These are phyloP conservation scores for Aspiorhynchus laticeps DNA, from an alignment of 2,113 vertebrate species.

Conservation along the genomic window DNA sequence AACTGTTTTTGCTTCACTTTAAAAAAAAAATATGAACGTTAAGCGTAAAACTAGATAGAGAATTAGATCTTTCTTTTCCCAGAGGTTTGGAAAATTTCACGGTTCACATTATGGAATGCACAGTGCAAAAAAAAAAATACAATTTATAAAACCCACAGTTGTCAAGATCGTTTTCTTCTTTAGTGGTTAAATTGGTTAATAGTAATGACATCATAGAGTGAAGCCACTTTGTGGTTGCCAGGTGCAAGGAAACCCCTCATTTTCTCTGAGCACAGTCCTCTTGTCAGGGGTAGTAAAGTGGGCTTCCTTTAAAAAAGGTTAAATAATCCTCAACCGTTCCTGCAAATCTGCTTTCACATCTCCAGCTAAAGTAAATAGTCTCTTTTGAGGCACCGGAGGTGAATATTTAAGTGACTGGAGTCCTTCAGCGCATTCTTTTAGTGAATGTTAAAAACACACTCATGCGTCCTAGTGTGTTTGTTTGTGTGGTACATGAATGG, in stretches of 20 bases:
- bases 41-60: constrained; percentile 13
- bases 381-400: constrained; percentile 32
- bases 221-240: constrained; percentile 47
- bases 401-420: background rate
- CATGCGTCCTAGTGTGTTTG: constrained; percentile 6
- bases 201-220: constrained; percentile 54
- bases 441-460: background rate
- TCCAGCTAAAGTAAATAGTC: background rate
- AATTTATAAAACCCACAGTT: constrained; percentile 35
- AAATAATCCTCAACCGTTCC: background rate
- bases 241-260: constrained; percentile 24
- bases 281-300: constrained; percentile 30
- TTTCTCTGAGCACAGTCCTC: background rate
- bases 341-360: background rate
- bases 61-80: constrained; percentile 31
- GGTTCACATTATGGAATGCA: constrained; percentile 66
- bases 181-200: constrained; percentile 60
- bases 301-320: constrained; percentile 3
- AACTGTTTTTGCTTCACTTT: constrained; percentile 5
- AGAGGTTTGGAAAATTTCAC: constrained; percentile 54
- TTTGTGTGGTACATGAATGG: constrained; percentile 1
- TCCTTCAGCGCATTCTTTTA: background rate
- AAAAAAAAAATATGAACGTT: background rate
- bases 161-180: constrained; percentile 43
- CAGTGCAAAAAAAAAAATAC: constrained; percentile 57